Conservation (phyloP, 2,797 vertebrate species). For the Clarias laeviceps region DNA sequence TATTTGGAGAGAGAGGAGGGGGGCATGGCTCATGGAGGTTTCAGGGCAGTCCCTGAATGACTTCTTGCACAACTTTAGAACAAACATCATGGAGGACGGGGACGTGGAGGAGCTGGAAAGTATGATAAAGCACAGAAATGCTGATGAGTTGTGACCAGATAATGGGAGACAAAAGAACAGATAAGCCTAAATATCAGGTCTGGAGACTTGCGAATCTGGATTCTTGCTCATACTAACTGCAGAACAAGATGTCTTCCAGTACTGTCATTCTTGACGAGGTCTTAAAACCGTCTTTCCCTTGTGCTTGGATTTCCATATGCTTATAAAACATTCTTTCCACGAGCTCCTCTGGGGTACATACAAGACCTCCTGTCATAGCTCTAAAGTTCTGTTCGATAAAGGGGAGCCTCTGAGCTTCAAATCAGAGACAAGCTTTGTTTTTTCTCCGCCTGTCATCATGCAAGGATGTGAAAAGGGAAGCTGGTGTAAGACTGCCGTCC, state of each 20-base stretch:
- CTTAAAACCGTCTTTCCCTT: slow-evolving; percentile 12
- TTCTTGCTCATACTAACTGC: not conserved
- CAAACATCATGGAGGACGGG: not conserved
- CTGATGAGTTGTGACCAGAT: not conserved
- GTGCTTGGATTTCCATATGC: slow-evolving; percentile 28
- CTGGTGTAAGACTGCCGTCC: slow-evolving; percentile 31
- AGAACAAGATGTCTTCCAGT: slow-evolving; percentile 16
- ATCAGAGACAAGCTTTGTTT: slow-evolving; percentile 36
- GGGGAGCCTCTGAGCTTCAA: slow-evolving; percentile 26
- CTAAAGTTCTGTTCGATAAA: slow-evolving; percentile 15
- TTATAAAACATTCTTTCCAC: slow-evolving; percentile 18
- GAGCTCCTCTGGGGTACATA: not conserved
- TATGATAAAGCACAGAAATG: not conserved
- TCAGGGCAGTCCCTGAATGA: slow-evolving; percentile 39
- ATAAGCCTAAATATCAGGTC: not conserved
- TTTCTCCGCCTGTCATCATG: slow-evolving; percentile 20
- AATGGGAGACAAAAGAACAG: not conserved
- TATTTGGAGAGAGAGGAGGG: slow-evolving; percentile 28
- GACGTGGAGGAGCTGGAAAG: not conserved
- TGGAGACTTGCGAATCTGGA: not conserved
- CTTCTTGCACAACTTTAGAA: not conserved
- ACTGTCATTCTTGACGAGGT: not conserved
- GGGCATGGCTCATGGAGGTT: slow-evolving; percentile 13
- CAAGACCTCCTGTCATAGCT: slow-evolving; percentile 5
- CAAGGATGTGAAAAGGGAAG: slow-evolving; percentile 29